Conservation (phyloP, 2,888 invertebrate genomes). For the Baronia brevicornis region DNA sequence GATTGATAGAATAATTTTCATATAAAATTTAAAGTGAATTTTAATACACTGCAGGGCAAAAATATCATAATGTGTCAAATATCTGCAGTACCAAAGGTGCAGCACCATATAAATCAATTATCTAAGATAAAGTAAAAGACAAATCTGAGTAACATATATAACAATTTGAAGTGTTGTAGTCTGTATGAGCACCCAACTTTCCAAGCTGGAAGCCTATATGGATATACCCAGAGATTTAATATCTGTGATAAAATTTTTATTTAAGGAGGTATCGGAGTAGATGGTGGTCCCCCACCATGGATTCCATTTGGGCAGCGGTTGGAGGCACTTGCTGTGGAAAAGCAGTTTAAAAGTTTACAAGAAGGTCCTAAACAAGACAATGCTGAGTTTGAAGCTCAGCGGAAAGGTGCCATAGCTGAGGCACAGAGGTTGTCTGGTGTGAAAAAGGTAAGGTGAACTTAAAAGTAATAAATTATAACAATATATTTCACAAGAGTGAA, state of each 20-base stretch:
- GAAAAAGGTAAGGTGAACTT: slow-evolving; percentile 70
- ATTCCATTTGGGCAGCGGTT: slow-evolving; percentile 91
- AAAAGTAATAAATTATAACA: too few relatives aligned
- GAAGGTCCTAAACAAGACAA: slow-evolving; percentile 81
- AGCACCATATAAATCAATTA: too few relatives aligned
- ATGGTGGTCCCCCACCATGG: slow-evolving; percentile 92
- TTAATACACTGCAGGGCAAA: too few relatives aligned
- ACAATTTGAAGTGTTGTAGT: background rate
- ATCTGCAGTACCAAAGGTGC: too few relatives aligned
- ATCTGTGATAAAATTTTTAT: slow-evolving; percentile 21
- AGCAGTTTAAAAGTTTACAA: slow-evolving; percentile 82
- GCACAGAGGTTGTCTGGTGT: slow-evolving; percentile 80
- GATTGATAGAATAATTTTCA: too few relatives aligned
- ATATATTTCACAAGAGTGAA: too few relatives aligned
- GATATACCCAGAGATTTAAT: too few relatives aligned
- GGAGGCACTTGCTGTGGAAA: slow-evolving; percentile 75
- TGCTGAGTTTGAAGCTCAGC: slow-evolving; percentile 91
- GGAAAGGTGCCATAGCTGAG: slow-evolving; percentile 92
- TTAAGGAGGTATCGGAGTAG: slow-evolving; percentile 74
- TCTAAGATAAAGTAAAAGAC: too few relatives aligned
- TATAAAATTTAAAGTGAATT: too few relatives aligned
- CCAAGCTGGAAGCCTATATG: too few relatives aligned
- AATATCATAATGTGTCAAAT: too few relatives aligned
- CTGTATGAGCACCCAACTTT: too few relatives aligned
- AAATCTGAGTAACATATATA: background rate